Percentiles rank a stretch among this genome's conserved stretches.
phyloP scores from a whole-genome alignment of 2,797 vertebrate genomes.

The Cyclopterus lumpus region DNA sequence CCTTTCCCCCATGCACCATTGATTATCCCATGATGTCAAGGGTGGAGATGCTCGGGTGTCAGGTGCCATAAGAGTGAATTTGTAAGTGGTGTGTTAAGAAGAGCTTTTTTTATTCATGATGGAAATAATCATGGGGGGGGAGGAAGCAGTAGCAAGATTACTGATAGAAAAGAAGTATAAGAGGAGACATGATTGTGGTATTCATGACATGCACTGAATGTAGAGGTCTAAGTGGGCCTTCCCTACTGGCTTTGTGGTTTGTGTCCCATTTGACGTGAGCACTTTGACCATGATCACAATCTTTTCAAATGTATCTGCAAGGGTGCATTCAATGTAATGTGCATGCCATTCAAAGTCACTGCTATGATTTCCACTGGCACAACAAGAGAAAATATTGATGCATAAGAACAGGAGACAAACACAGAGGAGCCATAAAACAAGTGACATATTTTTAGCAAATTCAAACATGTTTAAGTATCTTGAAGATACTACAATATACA shows the following conservation, averaged over 20 bases:
- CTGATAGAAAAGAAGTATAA: background rate
- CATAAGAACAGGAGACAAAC: background rate
- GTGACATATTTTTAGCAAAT: background rate
- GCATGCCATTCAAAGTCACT: background rate
- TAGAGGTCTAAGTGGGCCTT: background rate
- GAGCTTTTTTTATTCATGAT: constrained; percentile 2
- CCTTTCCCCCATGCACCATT: constrained; percentile 50
- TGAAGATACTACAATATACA: background rate
- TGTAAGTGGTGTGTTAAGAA: background rate
- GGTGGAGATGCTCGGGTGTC: constrained; percentile 39
- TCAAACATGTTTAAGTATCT: background rate
- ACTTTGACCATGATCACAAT: background rate
- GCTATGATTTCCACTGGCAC: background rate
- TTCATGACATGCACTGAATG: background rate
- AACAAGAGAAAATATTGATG: no score
- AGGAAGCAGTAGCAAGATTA: background rate
- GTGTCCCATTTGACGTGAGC: background rate
- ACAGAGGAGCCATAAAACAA: background rate
- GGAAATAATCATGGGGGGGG: background rate
- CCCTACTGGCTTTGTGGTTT: background rate
- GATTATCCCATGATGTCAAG: constrained; percentile 36
- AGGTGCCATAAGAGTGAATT: background rate
- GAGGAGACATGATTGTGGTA: background rate
- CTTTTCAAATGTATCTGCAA: constrained; percentile 1
- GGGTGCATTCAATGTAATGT: background rate